Base-by-base conservation (phyloP, 2,797 vertebrate species). In the Centropyge bicolor region DNA sequence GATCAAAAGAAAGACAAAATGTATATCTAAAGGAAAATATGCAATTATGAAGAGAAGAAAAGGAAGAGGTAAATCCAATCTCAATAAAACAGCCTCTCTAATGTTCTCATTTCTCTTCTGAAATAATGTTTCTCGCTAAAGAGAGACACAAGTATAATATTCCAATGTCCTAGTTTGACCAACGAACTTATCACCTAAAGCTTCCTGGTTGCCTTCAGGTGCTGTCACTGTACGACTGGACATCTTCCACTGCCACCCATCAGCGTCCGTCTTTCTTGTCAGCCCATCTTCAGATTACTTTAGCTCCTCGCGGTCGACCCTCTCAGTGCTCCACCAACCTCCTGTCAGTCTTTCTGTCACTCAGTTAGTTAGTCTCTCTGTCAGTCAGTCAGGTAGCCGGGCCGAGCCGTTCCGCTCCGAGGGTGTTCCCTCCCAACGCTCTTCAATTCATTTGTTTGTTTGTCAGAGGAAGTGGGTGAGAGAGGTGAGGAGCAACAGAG, bases 361-460 rank as follows among this genome's bases (percentile, higher is more conserved):
- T 86, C 76, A 81, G 75, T 79, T 73, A 77, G 79, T 81, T 70
- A 70, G 80, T 70, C 72, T 88, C 68, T 76, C 84, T 41, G 78
- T 85, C 85, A 65, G 63, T 65, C 81, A 46, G 79, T 80, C 81
- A 71, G 76, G 59, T 40, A 81, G 81, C 55, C n/a, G 17, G 27
- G 63, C 74, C 55, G 2, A 55, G 75, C 69, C 56, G 69, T 80
- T 70, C 75, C 31, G 69, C 87, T 86, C 67, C 11, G 36, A 76
- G 49, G 74, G 48, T 56, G 84, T 83, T 91, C 81, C 84, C 80
- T 71, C 38, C 60, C 70, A 36, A 9, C 36, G 73, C 76, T 71
- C 74, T 64, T 78, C 81, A 59, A 70, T 90, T 90, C 60, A 80
- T 88, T 85, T 88, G 86, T 93, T 91, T 93, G 84, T 93, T 90